Conservation (phyloP, 2,888 invertebrate species). For the Phania funesta region DNA sequence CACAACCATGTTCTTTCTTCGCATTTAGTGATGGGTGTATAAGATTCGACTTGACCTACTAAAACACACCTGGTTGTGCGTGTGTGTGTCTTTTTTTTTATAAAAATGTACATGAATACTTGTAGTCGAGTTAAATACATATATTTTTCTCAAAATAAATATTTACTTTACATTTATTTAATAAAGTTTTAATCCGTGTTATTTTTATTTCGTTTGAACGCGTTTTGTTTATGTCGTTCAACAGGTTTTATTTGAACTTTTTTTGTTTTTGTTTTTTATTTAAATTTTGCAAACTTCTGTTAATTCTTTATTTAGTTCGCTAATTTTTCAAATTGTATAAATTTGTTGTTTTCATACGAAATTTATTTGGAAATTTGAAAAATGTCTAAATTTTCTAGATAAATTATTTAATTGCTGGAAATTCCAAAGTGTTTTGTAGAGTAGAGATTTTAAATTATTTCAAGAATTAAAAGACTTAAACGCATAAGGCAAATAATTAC, state of each 20-base stretch:
- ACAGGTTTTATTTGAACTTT: conserved; percentile 58
- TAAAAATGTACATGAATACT: not conserved
- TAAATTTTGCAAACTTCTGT: conserved; percentile 52
- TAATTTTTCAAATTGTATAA: conserved; percentile 45
- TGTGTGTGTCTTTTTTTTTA: not conserved
- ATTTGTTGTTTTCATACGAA: conserved; percentile 5
- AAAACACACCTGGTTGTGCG: not conserved
- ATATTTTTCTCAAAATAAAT: conserved; percentile 35
- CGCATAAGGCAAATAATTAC: conserved; percentile 20
- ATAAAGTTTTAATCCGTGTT: conserved; percentile 51
- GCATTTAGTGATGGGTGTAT: not conserved
- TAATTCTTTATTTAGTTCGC: conserved; percentile 18
- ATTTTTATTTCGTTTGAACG: conserved; percentile 26
- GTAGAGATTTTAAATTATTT: conserved; percentile 18
- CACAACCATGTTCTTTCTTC: too few relatives aligned
- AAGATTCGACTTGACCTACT: not conserved
- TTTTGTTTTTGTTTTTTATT: conserved; percentile 44
- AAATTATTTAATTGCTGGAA: conserved; percentile 42
- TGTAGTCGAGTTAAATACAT: not conserved
- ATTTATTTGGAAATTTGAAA: conserved; percentile 43
- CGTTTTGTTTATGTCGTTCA: conserved; percentile 55
- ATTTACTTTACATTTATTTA: conserved; percentile 63
- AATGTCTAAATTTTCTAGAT: conserved; percentile 58
- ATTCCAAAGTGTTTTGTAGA: conserved; percentile 20
- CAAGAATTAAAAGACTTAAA: conserved; percentile 26